Percentiles rank a stretch among this genome's conserved stretches.
These are phyloP conservation scores for Sitodiplosis mosellana DNA, from an alignment of 1,140 invertebrate genomes.

Conservation along the genomic window DNA sequence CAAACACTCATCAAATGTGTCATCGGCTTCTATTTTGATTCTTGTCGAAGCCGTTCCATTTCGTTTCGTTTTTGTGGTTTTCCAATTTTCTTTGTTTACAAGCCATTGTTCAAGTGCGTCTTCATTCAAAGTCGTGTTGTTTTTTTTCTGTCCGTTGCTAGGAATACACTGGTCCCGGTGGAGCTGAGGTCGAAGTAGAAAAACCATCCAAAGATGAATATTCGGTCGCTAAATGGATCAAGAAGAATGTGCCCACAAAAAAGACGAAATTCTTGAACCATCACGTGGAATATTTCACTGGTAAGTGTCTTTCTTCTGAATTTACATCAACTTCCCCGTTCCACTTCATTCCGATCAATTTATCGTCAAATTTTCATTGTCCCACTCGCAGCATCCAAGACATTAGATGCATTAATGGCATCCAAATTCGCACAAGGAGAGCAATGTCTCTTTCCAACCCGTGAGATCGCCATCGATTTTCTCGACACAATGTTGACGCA, in stretches of 20 bases:
- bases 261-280: conserved; percentile 91
- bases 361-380: too few species aligned
- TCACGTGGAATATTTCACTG: conserved; percentile 92
- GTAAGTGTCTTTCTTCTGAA: too few species aligned
- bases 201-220: conserved; percentile 85
- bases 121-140: neutral
- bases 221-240: conserved; percentile 80
- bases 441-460: conserved; percentile 59
- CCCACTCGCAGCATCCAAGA: conserved; percentile 57
- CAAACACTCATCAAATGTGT: too few species aligned
- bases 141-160: conserved; percentile 5
- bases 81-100: neutral
- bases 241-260: conserved; percentile 80
- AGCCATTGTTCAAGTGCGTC: neutral
- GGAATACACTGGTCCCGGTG: conserved; percentile 22
- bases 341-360: neutral
- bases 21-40: too few species aligned
- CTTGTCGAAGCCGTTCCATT: too few species aligned
- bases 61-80: too few species aligned
- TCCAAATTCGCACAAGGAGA: conserved; percentile 78
- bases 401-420: conserved; percentile 76
- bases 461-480: conserved; percentile 62
- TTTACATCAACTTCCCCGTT: neutral
- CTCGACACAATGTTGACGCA: conserved; percentile 72
- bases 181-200: conserved; percentile 33